Base-by-base conservation (phyloP, 2,888 invertebrate genomes). In the Crocallis elinguaria region DNA sequence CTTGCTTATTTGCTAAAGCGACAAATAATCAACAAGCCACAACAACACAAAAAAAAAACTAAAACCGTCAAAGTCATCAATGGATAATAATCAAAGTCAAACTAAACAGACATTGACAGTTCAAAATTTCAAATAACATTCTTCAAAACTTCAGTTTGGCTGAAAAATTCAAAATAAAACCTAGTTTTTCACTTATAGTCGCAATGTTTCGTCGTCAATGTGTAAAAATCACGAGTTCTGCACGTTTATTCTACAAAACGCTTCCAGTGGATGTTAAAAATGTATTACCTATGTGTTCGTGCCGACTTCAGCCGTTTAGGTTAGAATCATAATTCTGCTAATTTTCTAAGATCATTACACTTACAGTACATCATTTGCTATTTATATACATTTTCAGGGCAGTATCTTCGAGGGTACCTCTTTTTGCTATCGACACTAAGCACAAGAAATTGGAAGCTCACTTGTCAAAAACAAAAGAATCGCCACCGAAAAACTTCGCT, bases 191-290 rank as follows among this genome's bases (percentile, higher is more conserved):
- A 5, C 2, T 4, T 11, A 29, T 1, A 29, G 8, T 25, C 38
- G 38, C 43, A 73, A 89, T 89, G 88, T 75, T 84, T 55, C 58
- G 73, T 52, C 73, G 82, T 35, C 77, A 77, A 33, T 82, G 73
- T 64, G 46, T 77, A 27, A 84, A 79, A 82, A 67, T 83, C 59
- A 60, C 76, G 51, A 71, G 65, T 73, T 67, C 66, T 25, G 59
- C 77, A 30, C 79, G 72, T 74, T 37, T 60, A 11, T 49, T 78
- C 7, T 62, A 55, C 25, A 75, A 64, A 58, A 75, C 69, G 21
- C 37, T 68, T 39, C 30, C 64, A 19, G 8, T 60, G 16, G 62
- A 60, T 52, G 67, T 60, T 56, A 75, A 69, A 57, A 56, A 56
- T 56, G 21, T 61, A 37, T 37, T 48, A 9, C 29, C 51, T n/a